phyloP scores from a whole-genome alignment of 2,888 invertebrate genomes.

The Scaptomyza caliginosa region DNA sequence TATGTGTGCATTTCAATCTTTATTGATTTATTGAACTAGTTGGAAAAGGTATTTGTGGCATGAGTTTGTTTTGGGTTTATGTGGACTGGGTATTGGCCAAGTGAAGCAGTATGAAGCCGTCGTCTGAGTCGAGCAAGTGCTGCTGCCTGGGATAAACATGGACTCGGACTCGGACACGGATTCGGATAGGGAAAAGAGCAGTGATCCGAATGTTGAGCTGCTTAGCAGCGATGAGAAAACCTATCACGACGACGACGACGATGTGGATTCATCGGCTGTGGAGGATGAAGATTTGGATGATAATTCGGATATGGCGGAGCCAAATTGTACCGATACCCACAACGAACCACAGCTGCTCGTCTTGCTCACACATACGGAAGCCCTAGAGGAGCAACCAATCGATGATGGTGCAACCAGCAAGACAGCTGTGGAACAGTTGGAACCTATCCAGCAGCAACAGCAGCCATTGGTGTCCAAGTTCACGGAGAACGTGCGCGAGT shows the following conservation, averaged over 20 bases:
- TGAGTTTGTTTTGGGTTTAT: constrained; percentile 8
- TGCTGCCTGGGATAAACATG: constrained; percentile 28
- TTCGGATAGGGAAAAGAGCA: constrained; percentile 65
- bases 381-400: constrained; percentile 54
- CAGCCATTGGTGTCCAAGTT: constrained; percentile 15
- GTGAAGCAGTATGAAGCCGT: constrained; percentile 31
- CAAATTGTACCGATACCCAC: constrained; percentile 25
- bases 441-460: not conserved
- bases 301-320: constrained; percentile 11
- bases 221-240: constrained; percentile 69
- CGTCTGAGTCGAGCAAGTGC: constrained; percentile 30
- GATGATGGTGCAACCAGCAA: constrained; percentile 24
- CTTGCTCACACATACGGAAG: constrained; percentile 53
- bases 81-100: constrained; percentile 20
- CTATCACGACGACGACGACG: constrained; percentile 60
- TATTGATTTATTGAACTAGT: constrained; percentile 67
- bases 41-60: not conserved
- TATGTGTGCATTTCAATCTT: constrained; percentile 53
- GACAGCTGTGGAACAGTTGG: constrained; percentile 20
- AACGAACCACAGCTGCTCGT: constrained; percentile 16
- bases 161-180: constrained; percentile 66
- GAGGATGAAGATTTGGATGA: constrained; percentile 6
- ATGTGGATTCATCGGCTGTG: constrained; percentile 34
- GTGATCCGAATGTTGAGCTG: constrained; percentile 70
- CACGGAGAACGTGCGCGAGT: constrained; percentile 68